Base-by-base conservation (phyloP, 64 coral and sea anemone species). In the Montipora cactus region DNA sequence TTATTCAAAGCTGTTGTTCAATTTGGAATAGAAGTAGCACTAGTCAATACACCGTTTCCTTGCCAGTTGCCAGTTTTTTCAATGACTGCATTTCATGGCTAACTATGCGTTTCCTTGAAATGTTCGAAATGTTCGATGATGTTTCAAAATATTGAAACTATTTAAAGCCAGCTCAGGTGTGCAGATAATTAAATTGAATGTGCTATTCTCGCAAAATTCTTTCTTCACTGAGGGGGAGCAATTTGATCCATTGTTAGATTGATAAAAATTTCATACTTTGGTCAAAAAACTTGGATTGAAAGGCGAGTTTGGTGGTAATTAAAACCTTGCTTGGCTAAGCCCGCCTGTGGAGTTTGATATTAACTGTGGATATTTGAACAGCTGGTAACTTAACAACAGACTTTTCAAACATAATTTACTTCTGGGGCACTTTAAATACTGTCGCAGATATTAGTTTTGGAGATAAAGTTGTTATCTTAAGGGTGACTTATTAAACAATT, bases 331-430 rank as follows among this genome's bases (percentile, higher is more conserved):
- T 45, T 86, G 28, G 70, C 37, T 50, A 20, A 48, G 82, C 82
- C 82, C 82, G 19, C 82, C 82, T 86, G 82, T 66, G 45, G 82
- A 50, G 82, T 70, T 49, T 86, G 22, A 86, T 86, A 86, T 86
- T 86, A 86, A 72, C 44, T 48, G 82, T 22, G 82, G 82, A 72
- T 22, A 68, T 64, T 86, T 49, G 52, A 86, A 86, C 82, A 86
- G 82, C 82, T 86, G 82, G 82, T 46, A 86, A 86, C 66, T 49
- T 71, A 18, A 22, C 45, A 70, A 86, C 82, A 86, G 48, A 86
- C 82, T 50, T 50, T 71, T 37, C 1, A 2, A 37, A 37, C 37
- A 37, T 37, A 37, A 37, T 37, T 37, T 57, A 57, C 11, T 57
- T 6, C 53, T 57, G 11, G 11, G 6, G 53, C 53, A 11, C 58